phyloP scores from a whole-genome alignment of 2,113 vertebrate genomes.

The Phylloscopus trochiloides region DNA sequence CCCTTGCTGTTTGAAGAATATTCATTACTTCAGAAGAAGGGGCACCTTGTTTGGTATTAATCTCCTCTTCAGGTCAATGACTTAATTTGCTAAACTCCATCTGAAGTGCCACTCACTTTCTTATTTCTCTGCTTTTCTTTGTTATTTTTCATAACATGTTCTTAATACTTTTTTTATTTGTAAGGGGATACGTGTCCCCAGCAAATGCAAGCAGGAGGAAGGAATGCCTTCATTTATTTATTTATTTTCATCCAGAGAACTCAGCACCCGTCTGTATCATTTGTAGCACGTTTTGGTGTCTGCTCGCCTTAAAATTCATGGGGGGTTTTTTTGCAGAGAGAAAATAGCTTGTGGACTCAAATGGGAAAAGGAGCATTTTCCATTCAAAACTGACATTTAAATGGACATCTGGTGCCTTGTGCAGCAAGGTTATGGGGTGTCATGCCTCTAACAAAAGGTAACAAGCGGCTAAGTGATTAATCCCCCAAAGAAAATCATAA shows the following conservation, averaged over 20 bases:
- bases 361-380: neutral
- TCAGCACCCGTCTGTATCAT: neutral
- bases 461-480: slow-evolving; percentile 26
- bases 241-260: neutral
- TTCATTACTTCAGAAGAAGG: slow-evolving; percentile 91
- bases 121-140: slow-evolving; percentile 76
- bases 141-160: slow-evolving; percentile 81
- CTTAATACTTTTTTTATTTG: slow-evolving; percentile 75
- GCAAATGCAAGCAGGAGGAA: slow-evolving; percentile 28
- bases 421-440: neutral
- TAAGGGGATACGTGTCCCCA: slow-evolving; percentile 70
- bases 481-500: slow-evolving; percentile 36
- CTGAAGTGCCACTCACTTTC: slow-evolving; percentile 85
- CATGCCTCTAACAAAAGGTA: slow-evolving; percentile 37
- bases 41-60: slow-evolving; percentile 97
- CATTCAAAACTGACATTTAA: neutral
- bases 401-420: slow-evolving; percentile 20
- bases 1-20: slow-evolving; percentile 87
- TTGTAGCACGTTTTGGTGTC: neutral
- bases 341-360: neutral
- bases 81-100: slow-evolving; percentile 93
- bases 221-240: neutral
- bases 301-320: neutral
- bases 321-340: neutral
- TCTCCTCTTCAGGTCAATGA: slow-evolving; percentile 92